These are phyloP conservation scores for Heteropelma amictum DNA, from an alignment of 2,888 invertebrate species.

Conservation along the genomic window DNA sequence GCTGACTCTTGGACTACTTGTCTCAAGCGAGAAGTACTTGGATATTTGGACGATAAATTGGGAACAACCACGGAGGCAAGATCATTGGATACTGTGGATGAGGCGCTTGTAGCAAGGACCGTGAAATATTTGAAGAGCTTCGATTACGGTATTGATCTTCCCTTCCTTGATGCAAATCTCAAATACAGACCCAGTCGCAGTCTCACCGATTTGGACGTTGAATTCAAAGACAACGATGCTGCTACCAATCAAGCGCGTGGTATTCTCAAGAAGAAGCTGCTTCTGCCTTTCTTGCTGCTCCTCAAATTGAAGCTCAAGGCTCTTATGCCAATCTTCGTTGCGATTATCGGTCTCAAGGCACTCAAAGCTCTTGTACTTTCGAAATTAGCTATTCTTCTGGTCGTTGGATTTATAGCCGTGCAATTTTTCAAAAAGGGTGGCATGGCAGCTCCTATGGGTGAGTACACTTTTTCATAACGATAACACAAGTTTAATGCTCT, in stretches of 20 bases:
- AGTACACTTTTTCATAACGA: constrained; percentile 56
- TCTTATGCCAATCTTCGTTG: constrained; percentile 89
- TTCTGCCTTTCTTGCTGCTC: constrained; percentile 87
- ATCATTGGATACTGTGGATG: constrained; percentile 79
- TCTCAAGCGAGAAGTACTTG: constrained; percentile 87
- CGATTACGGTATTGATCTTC: constrained; percentile 86
- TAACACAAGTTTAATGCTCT: neutral
- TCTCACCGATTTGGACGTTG: constrained; percentile 76
- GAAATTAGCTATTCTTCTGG: constrained; percentile 89
- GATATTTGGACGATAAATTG: constrained; percentile 86
- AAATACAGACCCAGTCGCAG: constrained; percentile 75
- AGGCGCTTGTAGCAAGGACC: constrained; percentile 86
- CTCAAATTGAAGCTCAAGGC: constrained; percentile 91
- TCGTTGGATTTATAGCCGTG: constrained; percentile 89
- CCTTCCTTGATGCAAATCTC: constrained; percentile 76
- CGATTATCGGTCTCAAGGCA: constrained; percentile 89
- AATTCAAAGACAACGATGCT: constrained; percentile 72
- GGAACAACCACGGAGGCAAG: constrained; percentile 77
- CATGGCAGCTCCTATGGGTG: constrained; percentile 77
- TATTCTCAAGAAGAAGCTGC: constrained; percentile 88
- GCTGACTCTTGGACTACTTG: constrained; percentile 85
- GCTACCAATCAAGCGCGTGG: constrained; percentile 82
- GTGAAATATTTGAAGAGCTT: constrained; percentile 86
- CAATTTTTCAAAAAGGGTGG: constrained; percentile 89
- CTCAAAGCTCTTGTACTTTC: constrained; percentile 90